A percentile compares a stretch with the other conserved stretches of the same genome.
Conservation (phyloP, 1,140 invertebrate species). For the Phthorimaea operculella region DNA sequence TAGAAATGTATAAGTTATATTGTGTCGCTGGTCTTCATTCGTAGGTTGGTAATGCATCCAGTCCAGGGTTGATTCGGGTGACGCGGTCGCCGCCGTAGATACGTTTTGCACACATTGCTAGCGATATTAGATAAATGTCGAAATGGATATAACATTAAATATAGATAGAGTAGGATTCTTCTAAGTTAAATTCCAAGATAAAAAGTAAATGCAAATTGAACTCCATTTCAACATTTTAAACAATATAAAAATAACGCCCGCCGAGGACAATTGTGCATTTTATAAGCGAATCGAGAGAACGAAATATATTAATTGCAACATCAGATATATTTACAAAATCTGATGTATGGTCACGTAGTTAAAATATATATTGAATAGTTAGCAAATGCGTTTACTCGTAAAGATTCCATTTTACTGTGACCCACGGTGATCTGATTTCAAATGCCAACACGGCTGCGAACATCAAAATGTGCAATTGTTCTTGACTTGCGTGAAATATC, state of each 20-base stretch:
- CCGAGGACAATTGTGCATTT: slow-evolving; percentile 45
- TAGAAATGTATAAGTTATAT: no score
- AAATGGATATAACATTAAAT: slow-evolving; percentile 22
- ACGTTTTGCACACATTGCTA: slow-evolving; percentile 62
- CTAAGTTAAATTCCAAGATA: neutral
- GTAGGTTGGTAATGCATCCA: neutral
- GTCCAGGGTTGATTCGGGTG: slow-evolving; percentile 46
- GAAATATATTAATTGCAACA: slow-evolving; percentile 1
- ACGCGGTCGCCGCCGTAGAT: slow-evolving; percentile 34
- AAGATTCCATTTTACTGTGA: no score
- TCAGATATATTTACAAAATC: slow-evolving; percentile 21
- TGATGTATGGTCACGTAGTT: neutral
- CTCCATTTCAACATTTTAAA: slow-evolving; percentile 42
- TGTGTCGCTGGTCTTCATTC: no score
- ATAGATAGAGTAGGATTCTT: neutral
- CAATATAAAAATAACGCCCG: slow-evolving; percentile 46
- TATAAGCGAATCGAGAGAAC: neutral
- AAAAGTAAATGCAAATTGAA: slow-evolving; percentile 7
- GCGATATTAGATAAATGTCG: slow-evolving; percentile 41
- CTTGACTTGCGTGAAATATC: slow-evolving; percentile 39
- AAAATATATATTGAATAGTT: neutral
- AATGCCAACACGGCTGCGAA: neutral
- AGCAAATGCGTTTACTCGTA: neutral
- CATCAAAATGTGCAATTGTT: slow-evolving; percentile 27
- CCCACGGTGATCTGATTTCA: no score